Conservation (phyloP, 2,888 invertebrate species). For the Acanthoscelides obtectus region DNA sequence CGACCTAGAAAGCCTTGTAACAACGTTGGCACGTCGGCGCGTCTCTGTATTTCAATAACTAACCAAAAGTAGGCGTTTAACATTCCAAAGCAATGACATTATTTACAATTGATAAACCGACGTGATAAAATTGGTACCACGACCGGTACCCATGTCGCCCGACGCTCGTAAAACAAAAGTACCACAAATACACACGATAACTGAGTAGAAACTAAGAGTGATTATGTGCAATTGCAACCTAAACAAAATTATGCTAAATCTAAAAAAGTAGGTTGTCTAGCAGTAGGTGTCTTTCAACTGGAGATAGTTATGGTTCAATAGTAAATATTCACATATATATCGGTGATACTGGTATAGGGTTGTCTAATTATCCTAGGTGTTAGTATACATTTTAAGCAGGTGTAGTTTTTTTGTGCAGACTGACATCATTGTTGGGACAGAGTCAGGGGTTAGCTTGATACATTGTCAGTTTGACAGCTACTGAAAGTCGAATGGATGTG, state of each 20-base stretch:
- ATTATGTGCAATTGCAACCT: background rate
- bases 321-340: no score
- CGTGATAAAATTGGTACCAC: constrained; percentile 7
- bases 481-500: no score
- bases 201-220: background rate
- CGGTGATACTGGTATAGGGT: no score
- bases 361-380: no score
- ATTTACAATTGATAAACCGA: constrained; percentile 15
- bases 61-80: constrained; percentile 20
- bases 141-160: background rate
- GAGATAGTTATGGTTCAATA: no score
- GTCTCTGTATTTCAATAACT: constrained; percentile 6
- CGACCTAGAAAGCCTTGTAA: background rate
- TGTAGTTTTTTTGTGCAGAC: no score
- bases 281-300: background rate
- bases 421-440: no score
- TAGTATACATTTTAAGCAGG: no score
- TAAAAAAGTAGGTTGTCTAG: background rate
- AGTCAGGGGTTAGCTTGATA: no score
- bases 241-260: background rate
- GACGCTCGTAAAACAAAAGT: background rate
- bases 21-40: background rate
- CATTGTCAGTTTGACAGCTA: no score
- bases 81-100: constrained; percentile 22
- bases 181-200: background rate